phyloP scores from a whole-genome alignment of 2,888 invertebrate genomes.

The Gymnocheta viridis region DNA sequence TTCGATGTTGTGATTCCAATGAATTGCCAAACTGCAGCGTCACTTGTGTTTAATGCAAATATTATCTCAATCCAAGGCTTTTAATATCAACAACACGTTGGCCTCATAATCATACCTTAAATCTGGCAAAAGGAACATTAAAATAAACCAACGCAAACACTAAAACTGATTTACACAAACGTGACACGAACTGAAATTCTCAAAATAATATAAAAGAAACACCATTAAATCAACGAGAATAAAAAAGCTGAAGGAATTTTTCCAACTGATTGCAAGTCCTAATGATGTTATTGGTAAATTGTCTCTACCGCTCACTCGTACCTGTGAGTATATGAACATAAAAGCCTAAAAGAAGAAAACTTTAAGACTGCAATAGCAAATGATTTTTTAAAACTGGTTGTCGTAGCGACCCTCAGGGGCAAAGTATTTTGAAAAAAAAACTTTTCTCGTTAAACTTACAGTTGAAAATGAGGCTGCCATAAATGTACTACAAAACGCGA shows the following conservation, averaged over 20 bases:
- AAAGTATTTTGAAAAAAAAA: background rate
- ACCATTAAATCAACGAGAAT: slow-evolving; percentile 1
- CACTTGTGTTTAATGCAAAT: background rate
- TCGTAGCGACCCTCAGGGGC: slow-evolving; percentile 67
- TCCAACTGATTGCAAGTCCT: slow-evolving; percentile 28
- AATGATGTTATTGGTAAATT: slow-evolving; percentile 59
- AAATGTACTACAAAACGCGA: background rate
- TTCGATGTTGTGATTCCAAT: no score
- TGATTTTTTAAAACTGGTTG: slow-evolving; percentile 70
- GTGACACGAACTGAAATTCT: slow-evolving; percentile 72
- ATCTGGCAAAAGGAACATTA: slow-evolving; percentile 17
- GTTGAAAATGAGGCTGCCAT: background rate
- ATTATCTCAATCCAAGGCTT: slow-evolving; percentile 1
- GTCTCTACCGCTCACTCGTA: slow-evolving; percentile 11
- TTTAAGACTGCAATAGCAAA: slow-evolving; percentile 15
- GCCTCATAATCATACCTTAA: background rate
- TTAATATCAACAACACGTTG: slow-evolving; percentile 15
- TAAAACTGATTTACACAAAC: slow-evolving; percentile 73
- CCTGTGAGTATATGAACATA: background rate
- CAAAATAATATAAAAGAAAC: background rate
- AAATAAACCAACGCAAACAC: slow-evolving; percentile 58
- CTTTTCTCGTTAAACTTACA: background rate
- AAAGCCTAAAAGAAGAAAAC: slow-evolving; percentile 6
- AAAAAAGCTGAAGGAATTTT: background rate
- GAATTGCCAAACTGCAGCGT: no score